Conservation (phyloP, 1,140 invertebrate species). For the Philotrypesis tridentata region DNA sequence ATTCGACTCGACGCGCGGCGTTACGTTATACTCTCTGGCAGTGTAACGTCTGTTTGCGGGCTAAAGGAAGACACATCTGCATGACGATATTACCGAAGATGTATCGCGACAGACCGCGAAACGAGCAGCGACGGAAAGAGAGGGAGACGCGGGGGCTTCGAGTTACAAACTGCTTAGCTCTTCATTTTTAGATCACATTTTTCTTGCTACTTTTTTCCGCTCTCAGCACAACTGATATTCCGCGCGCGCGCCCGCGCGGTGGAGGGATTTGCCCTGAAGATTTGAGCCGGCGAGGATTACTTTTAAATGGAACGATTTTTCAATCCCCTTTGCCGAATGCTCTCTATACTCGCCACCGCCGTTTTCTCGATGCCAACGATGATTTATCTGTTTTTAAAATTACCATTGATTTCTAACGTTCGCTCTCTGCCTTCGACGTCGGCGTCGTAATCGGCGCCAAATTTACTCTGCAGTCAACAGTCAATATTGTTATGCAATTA, state of each 20-base stretch:
- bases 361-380: neutral
- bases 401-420: neutral
- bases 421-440: too few relatives aligned
- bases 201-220: neutral
- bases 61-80: too few relatives aligned
- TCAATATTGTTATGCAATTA: too few relatives aligned
- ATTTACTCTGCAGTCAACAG: too few relatives aligned
- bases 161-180: constrained; percentile 18
- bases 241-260: too few relatives aligned
- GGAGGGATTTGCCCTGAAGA: neutral
- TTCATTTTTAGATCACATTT: constrained; percentile 31
- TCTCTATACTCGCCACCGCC: neutral
- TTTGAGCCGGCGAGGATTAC: neutral
- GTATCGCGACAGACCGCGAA: neutral
- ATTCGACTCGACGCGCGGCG: constrained; percentile 20
- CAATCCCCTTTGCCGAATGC: neutral
- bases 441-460: too few relatives aligned
- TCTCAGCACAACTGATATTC: neutral
- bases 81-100: neutral
- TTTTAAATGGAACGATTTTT: constrained; percentile 3
- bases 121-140: too few relatives aligned
- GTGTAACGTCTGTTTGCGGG: neutral
- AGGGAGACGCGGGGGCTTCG: neutral
- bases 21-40: neutral
- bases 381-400: neutral